Conservation (phyloP, 2,888 invertebrate genomes). For the Eristalis arbustorum region DNA sequence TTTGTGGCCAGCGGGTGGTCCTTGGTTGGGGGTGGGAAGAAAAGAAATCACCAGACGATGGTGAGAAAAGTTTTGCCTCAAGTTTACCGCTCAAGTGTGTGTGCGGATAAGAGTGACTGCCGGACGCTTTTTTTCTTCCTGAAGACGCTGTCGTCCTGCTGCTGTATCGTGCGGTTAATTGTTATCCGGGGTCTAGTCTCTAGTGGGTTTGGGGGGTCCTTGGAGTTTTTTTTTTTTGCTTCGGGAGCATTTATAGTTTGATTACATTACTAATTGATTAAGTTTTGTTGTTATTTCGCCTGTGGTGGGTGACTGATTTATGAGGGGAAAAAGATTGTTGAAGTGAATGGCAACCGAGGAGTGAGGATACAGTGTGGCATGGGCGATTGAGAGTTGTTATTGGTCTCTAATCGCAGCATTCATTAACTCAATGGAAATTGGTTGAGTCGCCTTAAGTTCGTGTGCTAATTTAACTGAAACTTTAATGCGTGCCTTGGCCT, state of each 20-base stretch:
- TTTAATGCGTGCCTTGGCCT: not conserved
- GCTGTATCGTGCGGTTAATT: conserved; percentile 67
- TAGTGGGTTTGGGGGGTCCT: conserved; percentile 28
- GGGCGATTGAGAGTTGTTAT: not conserved
- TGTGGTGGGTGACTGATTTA: conserved; percentile 15
- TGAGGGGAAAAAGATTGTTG: conserved; percentile 9
- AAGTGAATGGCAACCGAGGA: not conserved
- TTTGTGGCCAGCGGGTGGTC: conserved; percentile 8
- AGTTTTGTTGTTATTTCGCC: conserved; percentile 44
- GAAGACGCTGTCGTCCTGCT: conserved; percentile 55
- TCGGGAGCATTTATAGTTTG: conserved; percentile 66
- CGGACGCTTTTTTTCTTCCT: conserved; percentile 15
- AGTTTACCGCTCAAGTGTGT: conserved; percentile 46
- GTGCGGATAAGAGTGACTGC: conserved; percentile 51
- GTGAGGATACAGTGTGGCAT: not conserved
- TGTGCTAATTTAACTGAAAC: not conserved
- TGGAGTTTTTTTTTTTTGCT: conserved; percentile 14
- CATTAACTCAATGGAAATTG: not conserved
- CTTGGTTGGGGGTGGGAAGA: conserved; percentile 20
- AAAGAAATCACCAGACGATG: conserved; percentile 33
- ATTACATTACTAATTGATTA: conserved; percentile 71
- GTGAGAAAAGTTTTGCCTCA: conserved; percentile 59
- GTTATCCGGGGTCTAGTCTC: conserved; percentile 64
- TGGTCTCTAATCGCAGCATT: not conserved
- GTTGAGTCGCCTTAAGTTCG: not conserved